Evolutionary conservation across 2,113 vertebrate species (phyloP), one percentile per base, ranked within the genome.

Genomic region (Echinops telfairi): DNA sequence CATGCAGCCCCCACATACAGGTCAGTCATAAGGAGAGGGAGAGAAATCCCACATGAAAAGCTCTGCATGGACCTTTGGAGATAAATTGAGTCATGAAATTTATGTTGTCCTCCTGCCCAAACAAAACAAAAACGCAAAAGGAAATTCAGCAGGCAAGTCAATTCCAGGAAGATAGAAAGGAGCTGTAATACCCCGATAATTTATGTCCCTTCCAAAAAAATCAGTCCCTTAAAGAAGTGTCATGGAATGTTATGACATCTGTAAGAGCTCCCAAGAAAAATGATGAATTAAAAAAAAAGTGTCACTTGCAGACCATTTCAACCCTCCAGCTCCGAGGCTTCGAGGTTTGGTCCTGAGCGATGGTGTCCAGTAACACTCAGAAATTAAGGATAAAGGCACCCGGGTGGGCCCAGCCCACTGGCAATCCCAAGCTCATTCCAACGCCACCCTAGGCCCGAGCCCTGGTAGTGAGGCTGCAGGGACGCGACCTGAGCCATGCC

Each of bases 401-500:
- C 2, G 0, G 0, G 53, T n/a, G 29, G 22, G n/a, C 40, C 38
- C 40, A 33, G 78, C 2, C 12, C 57, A 29, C 77, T 19, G 7
- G 6, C 14, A 64, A 53, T 29, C 38, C 20, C 2, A 22, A 1
- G 17, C 20, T 40, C 38, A 4, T 25, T 92, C 73, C 43, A 5
- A 12, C 2, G 15, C 5, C n/a, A 40, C 40, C 40, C 40, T 40
- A 7, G 40, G 57, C 57, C 57, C 12, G 57, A 5, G 57, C 12
- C 57, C 57, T 58, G 57, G 57, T 14, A 5, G 20, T 3, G 19
- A 60, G 47, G 16, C 19, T 40, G n/a, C 84, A 27, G 5, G 0
- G 1, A 40, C 3, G 2, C 27, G 16, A 27, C 79, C 22, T 3
- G 5, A 16, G 16, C 57, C 0, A 0, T 81, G 38, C 0, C 0